A percentile compares a stretch with the other conserved stretches of the same genome.
Evolutionary conservation across 1,140 invertebrate genomes (phyloP).

Genomic region (Ceratosolen solmsi): DNA sequence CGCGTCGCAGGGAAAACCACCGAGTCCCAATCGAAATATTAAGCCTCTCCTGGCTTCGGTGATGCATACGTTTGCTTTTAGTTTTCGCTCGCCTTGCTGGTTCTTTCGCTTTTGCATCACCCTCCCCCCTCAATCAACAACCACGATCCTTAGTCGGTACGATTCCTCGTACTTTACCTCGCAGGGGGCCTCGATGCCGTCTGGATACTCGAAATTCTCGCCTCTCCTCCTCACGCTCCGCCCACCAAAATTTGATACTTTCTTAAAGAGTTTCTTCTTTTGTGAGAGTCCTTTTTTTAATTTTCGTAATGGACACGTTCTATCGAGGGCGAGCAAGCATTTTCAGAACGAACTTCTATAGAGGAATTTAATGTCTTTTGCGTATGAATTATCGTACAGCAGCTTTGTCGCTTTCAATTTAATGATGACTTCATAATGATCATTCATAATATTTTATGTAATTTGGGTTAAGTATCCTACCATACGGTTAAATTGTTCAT

Average conservation of each 20-base stretch:
- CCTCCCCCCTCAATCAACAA: too few relatives aligned
- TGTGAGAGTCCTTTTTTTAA: neutral
- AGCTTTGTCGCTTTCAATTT: neutral
- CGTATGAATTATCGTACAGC: neutral
- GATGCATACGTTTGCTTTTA: neutral
- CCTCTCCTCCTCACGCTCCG: neutral
- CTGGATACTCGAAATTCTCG: neutral
- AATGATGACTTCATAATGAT: neutral
- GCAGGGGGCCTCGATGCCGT: neutral
- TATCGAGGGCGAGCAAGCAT: too few relatives aligned
- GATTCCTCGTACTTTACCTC: neutral
- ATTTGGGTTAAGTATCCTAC: neutral
- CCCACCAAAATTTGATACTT: neutral
- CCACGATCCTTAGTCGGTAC: neutral
- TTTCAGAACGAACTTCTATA: neutral
- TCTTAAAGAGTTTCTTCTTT: neutral
- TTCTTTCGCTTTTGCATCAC: neutral
- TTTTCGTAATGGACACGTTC: constrained; percentile 7
- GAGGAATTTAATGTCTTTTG: constrained; percentile 12
- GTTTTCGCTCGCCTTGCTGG: neutral
- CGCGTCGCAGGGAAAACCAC: neutral
- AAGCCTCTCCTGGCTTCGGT: neutral
- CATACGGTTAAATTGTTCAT: too few relatives aligned
- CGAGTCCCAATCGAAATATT: constrained; percentile 8
- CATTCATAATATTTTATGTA: too few relatives aligned